Conservation (phyloP, 2,888 invertebrate species). For the Pantelozetes paolii region DNA sequence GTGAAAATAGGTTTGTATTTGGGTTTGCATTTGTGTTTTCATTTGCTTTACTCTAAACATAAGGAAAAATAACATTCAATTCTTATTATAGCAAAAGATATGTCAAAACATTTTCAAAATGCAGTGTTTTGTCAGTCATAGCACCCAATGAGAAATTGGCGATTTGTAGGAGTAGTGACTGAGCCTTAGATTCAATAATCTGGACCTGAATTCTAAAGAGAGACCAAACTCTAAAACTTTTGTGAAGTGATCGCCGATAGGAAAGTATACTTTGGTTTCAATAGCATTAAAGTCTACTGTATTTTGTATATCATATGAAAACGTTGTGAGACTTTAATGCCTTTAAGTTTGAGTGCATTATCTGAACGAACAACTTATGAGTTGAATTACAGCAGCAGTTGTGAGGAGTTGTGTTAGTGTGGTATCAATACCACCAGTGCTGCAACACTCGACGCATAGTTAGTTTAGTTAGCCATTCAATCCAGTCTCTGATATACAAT, state of each 20-base stretch:
- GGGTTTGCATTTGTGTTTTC: background rate
- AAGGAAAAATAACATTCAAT: conserved; percentile 23
- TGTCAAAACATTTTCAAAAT: conserved; percentile 26
- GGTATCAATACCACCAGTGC: background rate
- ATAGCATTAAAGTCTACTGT: background rate
- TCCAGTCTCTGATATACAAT: background rate
- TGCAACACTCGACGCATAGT: conserved; percentile 30
- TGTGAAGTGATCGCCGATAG: background rate
- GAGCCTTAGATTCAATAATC: background rate
- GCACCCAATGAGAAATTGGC: conserved; percentile 11
- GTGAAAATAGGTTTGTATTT: background rate
- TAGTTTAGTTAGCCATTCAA: conserved; percentile 1
- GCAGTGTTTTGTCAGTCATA: conserved; percentile 10
- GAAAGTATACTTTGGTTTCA: conserved; percentile 24
- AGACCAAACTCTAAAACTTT: conserved; percentile 21
- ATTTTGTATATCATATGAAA: background rate
- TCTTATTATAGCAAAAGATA: conserved; percentile 13
- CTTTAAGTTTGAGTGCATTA: conserved; percentile 10
- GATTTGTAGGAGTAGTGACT: conserved; percentile 18
- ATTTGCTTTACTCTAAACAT: background rate
- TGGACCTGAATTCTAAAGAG: conserved; percentile 12
- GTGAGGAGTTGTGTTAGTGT: conserved; percentile 20
- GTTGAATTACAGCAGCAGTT: conserved; percentile 22
- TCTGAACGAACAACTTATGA: conserved; percentile 20
- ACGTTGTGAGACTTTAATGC: background rate